These are phyloP conservation scores for Graptemys geographica DNA, from an alignment of 2,797 vertebrate genomes.

Conservation along the genomic window DNA sequence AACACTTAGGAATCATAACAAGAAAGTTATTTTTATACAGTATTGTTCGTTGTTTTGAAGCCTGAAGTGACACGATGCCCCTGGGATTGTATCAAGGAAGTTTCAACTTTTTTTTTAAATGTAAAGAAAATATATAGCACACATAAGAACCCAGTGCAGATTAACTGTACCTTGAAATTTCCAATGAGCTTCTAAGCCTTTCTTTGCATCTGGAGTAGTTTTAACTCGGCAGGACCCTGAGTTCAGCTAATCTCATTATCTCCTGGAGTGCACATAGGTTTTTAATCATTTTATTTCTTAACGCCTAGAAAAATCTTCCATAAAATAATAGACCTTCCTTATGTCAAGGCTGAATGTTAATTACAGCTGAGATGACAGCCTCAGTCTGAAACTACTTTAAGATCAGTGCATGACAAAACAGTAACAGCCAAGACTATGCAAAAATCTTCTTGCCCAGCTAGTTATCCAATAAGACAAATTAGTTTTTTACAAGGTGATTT, in stretches of 20 bases:
- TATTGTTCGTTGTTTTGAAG: constrained; percentile 21
- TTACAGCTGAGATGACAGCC: constrained; percentile 45
- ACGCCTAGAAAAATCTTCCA: constrained; percentile 45
- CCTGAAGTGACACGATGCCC: not conserved
- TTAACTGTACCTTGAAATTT: constrained; percentile 58
- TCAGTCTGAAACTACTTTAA: constrained; percentile 62
- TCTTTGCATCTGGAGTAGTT: constrained; percentile 60
- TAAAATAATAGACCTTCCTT: constrained; percentile 64
- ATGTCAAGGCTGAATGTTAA: constrained; percentile 56
- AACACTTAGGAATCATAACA: constrained; percentile 20
- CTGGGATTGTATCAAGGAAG: constrained; percentile 40
- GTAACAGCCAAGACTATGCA: not conserved
- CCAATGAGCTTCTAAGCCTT: constrained; percentile 27
- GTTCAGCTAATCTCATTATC: constrained; percentile 65
- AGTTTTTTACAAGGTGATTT: not conserved
- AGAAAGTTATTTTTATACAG: not conserved
- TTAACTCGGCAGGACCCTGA: constrained; percentile 54
- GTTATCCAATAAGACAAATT: constrained; percentile 33
- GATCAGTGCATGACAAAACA: constrained; percentile 39
- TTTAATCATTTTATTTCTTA: constrained; percentile 70
- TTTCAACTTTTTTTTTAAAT: constrained; percentile 23
- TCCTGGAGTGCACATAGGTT: constrained; percentile 64
- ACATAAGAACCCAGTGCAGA: constrained; percentile 43
- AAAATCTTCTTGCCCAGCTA: not conserved
- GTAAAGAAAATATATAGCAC: constrained; percentile 42